Conservation (phyloP, 2,888 invertebrate species). For the Himalopsyche anomala region DNA sequence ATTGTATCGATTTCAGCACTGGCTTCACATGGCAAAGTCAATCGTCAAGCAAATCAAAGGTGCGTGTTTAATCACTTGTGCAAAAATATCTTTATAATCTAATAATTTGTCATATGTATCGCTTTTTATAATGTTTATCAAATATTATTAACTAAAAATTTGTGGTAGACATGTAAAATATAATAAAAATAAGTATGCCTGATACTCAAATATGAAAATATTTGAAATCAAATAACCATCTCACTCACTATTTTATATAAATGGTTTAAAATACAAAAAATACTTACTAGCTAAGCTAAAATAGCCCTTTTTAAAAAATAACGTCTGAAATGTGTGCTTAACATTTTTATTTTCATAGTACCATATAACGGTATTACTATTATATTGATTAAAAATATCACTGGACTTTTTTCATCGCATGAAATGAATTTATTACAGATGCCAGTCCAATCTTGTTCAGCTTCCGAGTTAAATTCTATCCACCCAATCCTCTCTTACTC, state of each 20-base stretch:
- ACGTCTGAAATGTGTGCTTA: neutral
- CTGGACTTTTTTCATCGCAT: neutral
- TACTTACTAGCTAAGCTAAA: conserved; percentile 32
- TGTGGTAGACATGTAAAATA: no score
- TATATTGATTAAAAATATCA: conserved; percentile 34
- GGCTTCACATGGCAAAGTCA: conserved; percentile 94
- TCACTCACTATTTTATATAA: neutral
- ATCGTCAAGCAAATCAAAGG: conserved; percentile 95
- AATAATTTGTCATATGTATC: neutral
- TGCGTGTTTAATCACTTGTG: conserved; percentile 70
- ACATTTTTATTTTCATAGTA: no score
- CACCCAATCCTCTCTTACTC: conserved; percentile 93
- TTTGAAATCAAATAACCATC: no score
- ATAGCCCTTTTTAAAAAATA: conserved; percentile 28
- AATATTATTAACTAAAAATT: no score
- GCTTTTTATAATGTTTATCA: no score
- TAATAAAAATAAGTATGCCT: neutral
- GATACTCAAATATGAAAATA: neutral
- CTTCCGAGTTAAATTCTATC: conserved; percentile 98
- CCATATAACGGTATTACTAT: neutral
- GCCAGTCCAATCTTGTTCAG: conserved; percentile 94
- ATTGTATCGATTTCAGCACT: conserved; percentile 84
- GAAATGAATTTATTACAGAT: conserved; percentile 77
- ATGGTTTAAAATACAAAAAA: neutral
- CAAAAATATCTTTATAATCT: neutral